Evolutionary conservation across 2,113 vertebrate genomes (phyloP).

Genomic region (Chlorodrepanis virens): DNA sequence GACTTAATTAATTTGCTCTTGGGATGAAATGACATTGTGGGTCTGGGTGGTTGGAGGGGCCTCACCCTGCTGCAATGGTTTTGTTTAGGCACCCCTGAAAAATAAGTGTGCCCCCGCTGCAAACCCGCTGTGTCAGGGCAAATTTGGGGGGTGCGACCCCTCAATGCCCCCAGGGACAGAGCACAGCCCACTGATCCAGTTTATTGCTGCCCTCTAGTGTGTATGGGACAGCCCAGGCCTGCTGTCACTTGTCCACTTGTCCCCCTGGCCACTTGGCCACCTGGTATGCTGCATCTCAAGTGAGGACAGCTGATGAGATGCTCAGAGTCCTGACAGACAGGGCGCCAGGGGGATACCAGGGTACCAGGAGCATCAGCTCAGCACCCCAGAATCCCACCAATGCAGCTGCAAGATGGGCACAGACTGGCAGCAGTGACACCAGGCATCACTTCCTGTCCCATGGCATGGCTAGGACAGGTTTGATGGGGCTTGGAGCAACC

Average conservation of each 20-base stretch:
- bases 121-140: rapidly evolving
- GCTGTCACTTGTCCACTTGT: background rate
- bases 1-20: conserved; percentile 16
- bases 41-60: background rate
- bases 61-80: background rate
- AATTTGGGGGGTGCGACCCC: background rate
- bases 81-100: background rate
- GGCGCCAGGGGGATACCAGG: background rate
- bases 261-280: background rate
- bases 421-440: background rate
- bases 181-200: background rate
- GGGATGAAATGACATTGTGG: background rate
- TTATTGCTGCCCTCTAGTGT: conserved; percentile 68
- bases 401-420: rapidly evolving
- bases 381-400: background rate
- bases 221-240: background rate
- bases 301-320: background rate
- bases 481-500: background rate
- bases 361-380: background rate
- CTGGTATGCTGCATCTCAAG: background rate
- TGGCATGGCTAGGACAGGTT: rapidly evolving
- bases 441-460: background rate
- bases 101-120: rapidly evolving
- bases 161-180: rapidly evolving
- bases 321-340: background rate